Conservation (phyloP, 2,113 vertebrate species). For the Toxostoma redivivum region DNA sequence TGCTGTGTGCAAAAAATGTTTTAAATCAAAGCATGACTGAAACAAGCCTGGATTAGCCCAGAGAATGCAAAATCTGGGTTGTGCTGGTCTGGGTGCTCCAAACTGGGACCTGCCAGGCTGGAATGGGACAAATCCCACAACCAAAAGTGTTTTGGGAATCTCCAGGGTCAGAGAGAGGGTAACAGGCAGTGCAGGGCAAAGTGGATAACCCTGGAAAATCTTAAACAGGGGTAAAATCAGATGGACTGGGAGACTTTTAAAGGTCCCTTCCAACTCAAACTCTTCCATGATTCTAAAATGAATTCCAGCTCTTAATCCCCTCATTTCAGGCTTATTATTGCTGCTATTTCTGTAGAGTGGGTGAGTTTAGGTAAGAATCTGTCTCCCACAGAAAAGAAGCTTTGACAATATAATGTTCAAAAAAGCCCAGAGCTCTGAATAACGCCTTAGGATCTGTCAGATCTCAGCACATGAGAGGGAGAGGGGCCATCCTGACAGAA, state of each 20-base stretch:
- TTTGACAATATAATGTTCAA: background rate
- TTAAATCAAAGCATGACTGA: background rate
- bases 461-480: background rate
- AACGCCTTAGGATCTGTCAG: background rate
- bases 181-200: accelerated
- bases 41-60: background rate
- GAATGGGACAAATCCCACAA: background rate
- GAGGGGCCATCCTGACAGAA: background rate
- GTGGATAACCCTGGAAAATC: background rate
- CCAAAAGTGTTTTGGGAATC: background rate
- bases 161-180: background rate
- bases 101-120: background rate
- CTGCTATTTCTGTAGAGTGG: background rate
- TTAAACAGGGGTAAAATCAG: background rate
- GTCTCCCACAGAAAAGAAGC: background rate
- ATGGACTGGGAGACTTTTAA: background rate
- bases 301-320: background rate
- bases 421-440: background rate
- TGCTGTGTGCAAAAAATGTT: background rate
- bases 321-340: background rate
- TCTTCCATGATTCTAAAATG: background rate
- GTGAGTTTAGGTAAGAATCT: slow-evolving; percentile 12
- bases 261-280: background rate
- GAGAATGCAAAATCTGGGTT: background rate
- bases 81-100: background rate